Base-by-base conservation (phyloP, 2,888 invertebrate species). In the Drosophila merina region DNA sequence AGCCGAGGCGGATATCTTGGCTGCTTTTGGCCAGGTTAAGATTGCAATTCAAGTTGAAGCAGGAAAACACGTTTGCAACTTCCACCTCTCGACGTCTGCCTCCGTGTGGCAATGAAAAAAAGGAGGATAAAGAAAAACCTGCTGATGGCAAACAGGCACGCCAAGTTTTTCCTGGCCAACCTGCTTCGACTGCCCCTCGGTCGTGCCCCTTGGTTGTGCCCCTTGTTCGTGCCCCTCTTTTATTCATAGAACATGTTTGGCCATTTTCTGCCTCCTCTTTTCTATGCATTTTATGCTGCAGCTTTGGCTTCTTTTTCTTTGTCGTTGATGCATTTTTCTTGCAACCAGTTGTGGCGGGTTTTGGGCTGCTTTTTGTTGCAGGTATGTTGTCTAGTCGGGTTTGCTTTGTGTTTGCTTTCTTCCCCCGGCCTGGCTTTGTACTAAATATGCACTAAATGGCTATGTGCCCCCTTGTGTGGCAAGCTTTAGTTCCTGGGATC, bases 311-410 rank as follows among this genome's bases (percentile, higher is more conserved):
- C 71, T 75, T 86, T 84, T 84, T 80, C 67, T 62, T 72, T 57
- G 50, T 52, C 38, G 54, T 79, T 84, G 88, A 88, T 88, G 84
- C 88, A 86, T 82, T 84, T 88, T 88, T 86, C 87, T 88, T 82
- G 86, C 60, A 55, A 56, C 38, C 30, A 67, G 82, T 73, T 75
- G 62, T 71, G 66, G 49, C 28, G 5, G 6, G 28, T 4, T 28
- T 28, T 28, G 4, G 28, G 28, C 1, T 28, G 28, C 28, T 40
- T 12, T 40, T 14, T 20, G 14, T n/a, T 28, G 60, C 36, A 55
- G 49, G 57, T 68, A 57, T 72, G 64, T 57, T 57, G 26, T 54
- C 56, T 64, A 57, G 58, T 40, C 54, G 73, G 72, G 72, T 77
- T 85, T 74, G 75, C 72, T 74, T 71, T 72, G 20, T 20, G 20